phyloP scores from a whole-genome alignment of 2,113 vertebrate genomes.

The Phoenicopterus ruber region DNA sequence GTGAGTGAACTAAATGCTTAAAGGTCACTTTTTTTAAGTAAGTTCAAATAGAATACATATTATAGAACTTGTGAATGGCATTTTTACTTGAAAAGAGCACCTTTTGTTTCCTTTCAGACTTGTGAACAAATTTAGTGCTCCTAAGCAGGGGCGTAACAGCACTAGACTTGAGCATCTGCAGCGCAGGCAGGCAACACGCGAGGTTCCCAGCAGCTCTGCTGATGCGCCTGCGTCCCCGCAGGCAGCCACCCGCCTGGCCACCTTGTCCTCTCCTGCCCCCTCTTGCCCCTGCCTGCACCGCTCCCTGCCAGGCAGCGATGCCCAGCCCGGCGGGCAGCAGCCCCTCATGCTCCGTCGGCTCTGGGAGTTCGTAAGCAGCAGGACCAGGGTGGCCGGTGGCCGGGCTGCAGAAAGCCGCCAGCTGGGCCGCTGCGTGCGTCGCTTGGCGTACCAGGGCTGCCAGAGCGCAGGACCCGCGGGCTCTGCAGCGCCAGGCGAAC shows the following conservation, averaged over 20 bases:
- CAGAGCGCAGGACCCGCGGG: too few species aligned
- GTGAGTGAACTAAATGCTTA: not conserved
- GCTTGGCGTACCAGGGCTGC: rapidly evolving
- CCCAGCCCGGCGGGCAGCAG: not conserved
- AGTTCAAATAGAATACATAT: not conserved
- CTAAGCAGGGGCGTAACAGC: not conserved
- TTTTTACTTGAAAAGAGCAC: not conserved
- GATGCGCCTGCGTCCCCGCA: not conserved
- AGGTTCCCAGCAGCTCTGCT: not conserved
- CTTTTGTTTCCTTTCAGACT: not conserved
- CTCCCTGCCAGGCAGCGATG: not conserved
- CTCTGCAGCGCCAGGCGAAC: not conserved
- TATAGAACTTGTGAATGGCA: not conserved
- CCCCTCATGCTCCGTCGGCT: rapidly evolving
- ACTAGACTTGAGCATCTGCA: not conserved
- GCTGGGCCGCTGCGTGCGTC: rapidly evolving
- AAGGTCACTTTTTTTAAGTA: not conserved
- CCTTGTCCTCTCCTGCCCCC: not conserved
- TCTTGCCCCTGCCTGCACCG: not conserved
- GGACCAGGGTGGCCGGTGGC: not conserved
- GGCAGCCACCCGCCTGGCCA: not conserved
- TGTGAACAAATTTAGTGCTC: not conserved
- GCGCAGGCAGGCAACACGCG: not conserved
- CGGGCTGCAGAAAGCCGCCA: not conserved
- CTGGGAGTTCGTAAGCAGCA: not conserved